phyloP scores from a whole-genome alignment of 2,797 vertebrate species.

The Momotus momota region DNA sequence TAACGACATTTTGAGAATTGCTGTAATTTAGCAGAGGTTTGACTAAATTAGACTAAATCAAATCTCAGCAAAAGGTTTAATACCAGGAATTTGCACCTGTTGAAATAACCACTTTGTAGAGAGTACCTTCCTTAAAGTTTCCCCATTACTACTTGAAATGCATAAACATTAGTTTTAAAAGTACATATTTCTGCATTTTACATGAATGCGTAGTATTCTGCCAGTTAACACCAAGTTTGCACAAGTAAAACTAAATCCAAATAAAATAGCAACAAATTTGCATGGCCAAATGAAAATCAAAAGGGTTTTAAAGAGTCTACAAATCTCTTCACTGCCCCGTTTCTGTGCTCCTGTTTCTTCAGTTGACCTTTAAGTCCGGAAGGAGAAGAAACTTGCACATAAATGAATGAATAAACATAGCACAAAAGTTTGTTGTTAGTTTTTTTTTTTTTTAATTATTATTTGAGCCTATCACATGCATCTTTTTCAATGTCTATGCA shows the following conservation, averaged over 20 bases:
- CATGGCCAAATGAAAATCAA: not conserved
- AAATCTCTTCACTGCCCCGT: not conserved
- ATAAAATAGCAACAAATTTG: not conserved
- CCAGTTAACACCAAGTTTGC: not conserved
- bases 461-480: not conserved
- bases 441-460: not conserved
- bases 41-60: not conserved
- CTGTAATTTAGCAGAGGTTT: not conserved
- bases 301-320: not conserved
- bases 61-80: not conserved
- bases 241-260: not conserved
- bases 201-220: not conserved
- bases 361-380: not conserved
- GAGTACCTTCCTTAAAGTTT: not conserved
- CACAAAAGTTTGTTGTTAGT: not conserved
- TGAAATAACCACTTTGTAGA: not conserved
- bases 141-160: not conserved
- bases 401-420: not conserved
- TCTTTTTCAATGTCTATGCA: not conserved
- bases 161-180: not conserved
- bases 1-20: not conserved
- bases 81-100: not conserved
- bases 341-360: not conserved
- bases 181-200: not conserved
- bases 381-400: not conserved